Evolutionary conservation across 2,888 invertebrate species (phyloP).

Genomic region (Exephanes ischioxanthus): DNA sequence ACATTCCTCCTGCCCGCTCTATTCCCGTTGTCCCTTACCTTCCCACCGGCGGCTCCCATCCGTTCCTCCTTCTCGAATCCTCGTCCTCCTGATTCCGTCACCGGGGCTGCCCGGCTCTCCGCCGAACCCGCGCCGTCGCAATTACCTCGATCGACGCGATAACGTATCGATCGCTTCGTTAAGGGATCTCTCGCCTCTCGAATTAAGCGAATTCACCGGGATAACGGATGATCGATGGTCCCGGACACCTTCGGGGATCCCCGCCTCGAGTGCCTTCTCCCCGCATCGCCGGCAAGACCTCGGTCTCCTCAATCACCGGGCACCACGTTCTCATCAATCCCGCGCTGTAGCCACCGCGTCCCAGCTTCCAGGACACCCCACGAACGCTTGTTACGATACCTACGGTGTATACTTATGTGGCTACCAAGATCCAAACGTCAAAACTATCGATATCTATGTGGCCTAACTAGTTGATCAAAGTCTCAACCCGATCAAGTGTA

Average conservation of each 20-base stretch:
- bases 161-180: conserved; percentile 76
- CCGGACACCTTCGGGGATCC: conserved; percentile 53
- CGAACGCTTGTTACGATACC: conserved; percentile 1
- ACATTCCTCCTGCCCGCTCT: conserved; percentile 38
- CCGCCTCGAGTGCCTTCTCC: conserved; percentile 55
- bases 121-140: conserved; percentile 47
- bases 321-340: conserved; percentile 4
- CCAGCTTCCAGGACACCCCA: not conserved
- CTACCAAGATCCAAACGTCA: conserved; percentile 2
- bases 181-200: conserved; percentile 65
- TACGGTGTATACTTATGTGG: not conserved
- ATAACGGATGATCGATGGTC: conserved; percentile 66
- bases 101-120: conserved; percentile 4
- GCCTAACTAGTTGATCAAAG: conserved; percentile 8
- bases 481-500: not conserved
- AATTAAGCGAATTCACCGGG: conserved; percentile 66
- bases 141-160: conserved; percentile 70
- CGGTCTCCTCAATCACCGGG: conserved; percentile 49
- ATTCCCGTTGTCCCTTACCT: conserved; percentile 17
- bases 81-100: conserved; percentile 25
- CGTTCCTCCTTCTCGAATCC: not conserved
- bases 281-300: conserved; percentile 43
- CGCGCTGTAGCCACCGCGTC: not conserved
- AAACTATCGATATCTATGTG: conserved; percentile 11
- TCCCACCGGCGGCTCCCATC: conserved; percentile 11